These are phyloP conservation scores for Sceloporus tristichus DNA, from an alignment of 2,113 vertebrate genomes.

Conservation along the genomic window DNA sequence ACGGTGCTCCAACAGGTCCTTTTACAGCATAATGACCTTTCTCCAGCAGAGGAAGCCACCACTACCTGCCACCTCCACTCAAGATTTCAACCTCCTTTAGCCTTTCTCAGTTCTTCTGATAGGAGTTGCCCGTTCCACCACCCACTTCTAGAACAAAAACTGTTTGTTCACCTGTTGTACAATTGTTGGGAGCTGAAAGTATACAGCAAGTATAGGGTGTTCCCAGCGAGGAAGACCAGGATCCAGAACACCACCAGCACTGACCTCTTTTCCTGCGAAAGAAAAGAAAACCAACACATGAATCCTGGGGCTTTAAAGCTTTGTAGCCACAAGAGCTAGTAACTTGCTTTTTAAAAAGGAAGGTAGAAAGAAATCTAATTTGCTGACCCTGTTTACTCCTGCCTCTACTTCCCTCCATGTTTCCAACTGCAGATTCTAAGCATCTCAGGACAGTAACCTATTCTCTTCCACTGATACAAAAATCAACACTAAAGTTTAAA, in stretches of 20 bases:
- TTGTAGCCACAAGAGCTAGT: background rate
- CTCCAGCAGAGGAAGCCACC: background rate
- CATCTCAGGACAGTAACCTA: no score
- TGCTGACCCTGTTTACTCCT: background rate
- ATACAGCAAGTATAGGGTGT: conserved; percentile 92
- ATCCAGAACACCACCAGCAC: conserved; percentile 92
- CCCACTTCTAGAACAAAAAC: background rate
- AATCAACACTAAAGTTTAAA: background rate
- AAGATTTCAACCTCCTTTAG: background rate
- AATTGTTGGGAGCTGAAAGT: conserved; percentile 93
- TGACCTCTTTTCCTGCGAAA: conserved; percentile 91
- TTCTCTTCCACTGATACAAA: background rate
- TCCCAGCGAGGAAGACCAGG: conserved; percentile 89
- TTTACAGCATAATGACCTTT: background rate
- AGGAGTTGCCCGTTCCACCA: background rate
- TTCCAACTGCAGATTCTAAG: background rate
- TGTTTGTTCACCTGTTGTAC: conserved; percentile 87
- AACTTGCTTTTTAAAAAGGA: background rate
- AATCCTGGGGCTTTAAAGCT: background rate
- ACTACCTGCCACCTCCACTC: background rate
- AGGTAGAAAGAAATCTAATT: background rate
- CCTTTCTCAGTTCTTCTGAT: background rate
- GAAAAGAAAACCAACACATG: conserved; percentile 23
- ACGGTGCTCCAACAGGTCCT: background rate
- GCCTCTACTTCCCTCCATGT: background rate